A percentile compares a stretch with the other conserved stretches of the same genome.
Conservation (phyloP, 2,888 invertebrate species). For the Druceiella hillmani region DNA sequence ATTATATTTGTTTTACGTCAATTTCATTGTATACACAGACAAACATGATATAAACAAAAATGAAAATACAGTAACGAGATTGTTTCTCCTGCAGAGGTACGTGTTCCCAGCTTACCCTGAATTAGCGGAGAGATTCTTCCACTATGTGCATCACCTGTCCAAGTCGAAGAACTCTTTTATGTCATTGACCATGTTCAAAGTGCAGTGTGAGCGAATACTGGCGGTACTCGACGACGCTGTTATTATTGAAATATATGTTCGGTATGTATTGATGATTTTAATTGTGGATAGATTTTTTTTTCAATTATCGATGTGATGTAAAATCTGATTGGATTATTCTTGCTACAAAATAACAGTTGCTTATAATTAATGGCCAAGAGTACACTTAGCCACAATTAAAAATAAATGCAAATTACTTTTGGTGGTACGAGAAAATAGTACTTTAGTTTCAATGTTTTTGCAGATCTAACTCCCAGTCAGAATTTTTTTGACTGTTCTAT, state of each 20-base stretch:
- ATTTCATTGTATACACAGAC: conserved; percentile 9
- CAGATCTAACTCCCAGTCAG: no score
- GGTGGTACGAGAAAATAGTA: no score
- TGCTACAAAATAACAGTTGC: no score
- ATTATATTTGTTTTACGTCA: conserved; percentile 5
- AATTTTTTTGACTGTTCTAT: no score
- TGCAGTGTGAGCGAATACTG: conserved; percentile 64
- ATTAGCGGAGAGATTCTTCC: conserved; percentile 63
- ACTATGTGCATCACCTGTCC: conserved; percentile 56
- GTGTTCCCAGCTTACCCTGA: conserved; percentile 75
- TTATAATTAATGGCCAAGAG: no score
- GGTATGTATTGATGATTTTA: no score
- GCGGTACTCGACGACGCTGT: conserved; percentile 52
- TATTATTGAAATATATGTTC: conserved; percentile 65
- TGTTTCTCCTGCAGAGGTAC: conserved; percentile 52
- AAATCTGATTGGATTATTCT: no score
- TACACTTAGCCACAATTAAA: no score
- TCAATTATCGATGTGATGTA: no score
- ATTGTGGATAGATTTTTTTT: no score
- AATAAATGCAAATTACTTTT: no score
- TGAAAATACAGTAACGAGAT: background rate
- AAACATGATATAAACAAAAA: background rate
- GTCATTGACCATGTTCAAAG: conserved; percentile 59
- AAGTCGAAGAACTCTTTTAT: conserved; percentile 59
- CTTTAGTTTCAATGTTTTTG: no score